Base-by-base conservation (phyloP, 2,113 vertebrate species). In the Rissa tridactyla region DNA sequence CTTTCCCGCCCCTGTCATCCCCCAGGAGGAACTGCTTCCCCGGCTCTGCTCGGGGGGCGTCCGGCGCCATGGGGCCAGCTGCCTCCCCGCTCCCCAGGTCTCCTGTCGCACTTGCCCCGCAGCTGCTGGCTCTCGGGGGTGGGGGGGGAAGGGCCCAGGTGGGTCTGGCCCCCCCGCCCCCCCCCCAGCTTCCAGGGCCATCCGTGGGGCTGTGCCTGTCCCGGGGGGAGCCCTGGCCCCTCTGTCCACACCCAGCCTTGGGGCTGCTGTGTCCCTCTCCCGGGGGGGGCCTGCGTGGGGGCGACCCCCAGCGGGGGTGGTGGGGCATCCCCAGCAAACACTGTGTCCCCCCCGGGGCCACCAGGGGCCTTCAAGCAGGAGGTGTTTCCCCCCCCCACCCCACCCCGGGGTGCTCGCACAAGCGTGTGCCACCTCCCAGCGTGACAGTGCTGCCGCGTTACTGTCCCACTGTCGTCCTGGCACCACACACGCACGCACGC, bases 51-150 rank as follows among this genome's bases (percentile, higher is more conserved):
- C 27, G 20, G 55, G 44, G n/a, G 8, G 1, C 8, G 6, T 30
- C 16, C 8, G 4, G 60, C 4, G 42, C 23, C 9, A 1, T 1
- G 16, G 20, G 6, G 32, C 34, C 34, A 6, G 58, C 29, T 29
- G 2, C 30, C 7, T 40, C 62, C 61, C n/a, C 5, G 30, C 11
- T 16, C 25, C 27, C 52, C 61, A 30, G 6, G 30, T 13, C 10
- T 13, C 27, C 58, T 3, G 49, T 29, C 1, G 3, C 9, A 2
- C 13, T 36, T 13, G 32, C 40, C 34, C 14, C 5, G 32, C 47
- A 12, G 32, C 82, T 5, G 18, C 18, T 22, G 29, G 21, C 60
- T 32, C 70, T 10, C 14, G 15, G 52, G 47, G 47, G 47, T 47
- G 10, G 47, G 47, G 47, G 10, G 47, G 21, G 57, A 34, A 22